Percentiles rank a stretch among this genome's conserved stretches.
Conservation (phyloP, 2,888 invertebrate genomes). For the Cantharis nigra region DNA sequence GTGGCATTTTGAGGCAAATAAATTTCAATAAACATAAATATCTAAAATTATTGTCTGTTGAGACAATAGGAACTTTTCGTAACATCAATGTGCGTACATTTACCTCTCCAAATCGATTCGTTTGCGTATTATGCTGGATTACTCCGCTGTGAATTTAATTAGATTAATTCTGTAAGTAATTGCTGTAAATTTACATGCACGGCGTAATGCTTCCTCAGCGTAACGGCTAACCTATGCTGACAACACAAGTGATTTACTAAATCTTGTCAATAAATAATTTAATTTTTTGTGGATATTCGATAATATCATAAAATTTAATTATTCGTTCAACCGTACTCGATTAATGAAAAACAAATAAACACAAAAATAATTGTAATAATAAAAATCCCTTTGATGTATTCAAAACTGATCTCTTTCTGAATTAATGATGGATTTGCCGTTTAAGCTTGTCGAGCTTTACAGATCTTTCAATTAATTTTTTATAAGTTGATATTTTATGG, state of each 20-base stretch:
- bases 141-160: background rate
- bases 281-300: background rate
- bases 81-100: background rate
- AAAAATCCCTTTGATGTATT: background rate
- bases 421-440: background rate
- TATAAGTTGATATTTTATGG: background rate
- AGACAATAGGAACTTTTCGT: background rate
- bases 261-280: background rate
- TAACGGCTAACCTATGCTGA: background rate
- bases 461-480: background rate
- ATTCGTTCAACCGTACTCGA: background rate
- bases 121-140: background rate
- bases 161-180: background rate
- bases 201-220: background rate
- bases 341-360: background rate
- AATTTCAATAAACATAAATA: background rate
- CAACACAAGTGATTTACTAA: background rate
- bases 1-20: background rate
- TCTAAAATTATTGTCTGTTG: background rate
- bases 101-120: background rate
- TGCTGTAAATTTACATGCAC: background rate
- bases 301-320: background rate
- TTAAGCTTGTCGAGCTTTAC: background rate
- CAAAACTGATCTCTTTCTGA: background rate
- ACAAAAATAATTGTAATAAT: background rate